phyloP scores from a whole-genome alignment of 2,797 vertebrate genomes.

The Gymnocypris eckloni region DNA sequence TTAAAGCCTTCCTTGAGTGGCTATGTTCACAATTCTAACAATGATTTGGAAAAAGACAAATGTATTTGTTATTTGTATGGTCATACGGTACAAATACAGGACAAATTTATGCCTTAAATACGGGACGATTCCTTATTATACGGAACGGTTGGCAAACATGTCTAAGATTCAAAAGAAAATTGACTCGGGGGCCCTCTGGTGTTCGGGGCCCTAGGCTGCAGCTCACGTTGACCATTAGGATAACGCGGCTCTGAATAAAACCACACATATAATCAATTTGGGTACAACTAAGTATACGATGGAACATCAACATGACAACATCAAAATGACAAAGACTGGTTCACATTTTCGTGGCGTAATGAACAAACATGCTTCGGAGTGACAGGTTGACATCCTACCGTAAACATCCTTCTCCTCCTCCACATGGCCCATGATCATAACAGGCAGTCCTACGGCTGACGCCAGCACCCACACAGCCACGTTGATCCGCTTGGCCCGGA shows the following conservation, averaged over 20 bases:
- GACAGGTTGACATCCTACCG: conserved; percentile 51
- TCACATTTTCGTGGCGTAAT: conserved; percentile 12
- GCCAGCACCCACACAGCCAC: conserved; percentile 87
- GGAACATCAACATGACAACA: conserved; percentile 10
- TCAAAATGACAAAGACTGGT: not conserved
- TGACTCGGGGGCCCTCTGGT: no score
- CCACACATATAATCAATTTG: not conserved
- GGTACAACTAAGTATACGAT: not conserved
- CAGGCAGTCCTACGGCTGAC: conserved; percentile 82
- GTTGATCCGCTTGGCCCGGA: conserved; percentile 86
- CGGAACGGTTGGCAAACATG: no score
- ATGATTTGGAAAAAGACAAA: no score
- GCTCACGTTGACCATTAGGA: no score
- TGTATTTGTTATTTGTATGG: no score
- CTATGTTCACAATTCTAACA: no score
- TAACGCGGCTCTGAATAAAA: not conserved
- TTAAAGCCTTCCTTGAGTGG: no score
- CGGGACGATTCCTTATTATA: no score
- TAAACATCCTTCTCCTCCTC: conserved; percentile 82
- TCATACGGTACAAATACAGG: no score
- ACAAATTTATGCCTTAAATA: no score
- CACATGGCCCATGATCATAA: conserved; percentile 86
- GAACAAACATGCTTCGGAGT: conserved; percentile 27
- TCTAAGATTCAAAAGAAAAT: no score
- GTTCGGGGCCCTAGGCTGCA: no score